Evolutionary conservation across 1,140 invertebrate genomes (phyloP).

Genomic region (Rhopalosiphum padi): DNA sequence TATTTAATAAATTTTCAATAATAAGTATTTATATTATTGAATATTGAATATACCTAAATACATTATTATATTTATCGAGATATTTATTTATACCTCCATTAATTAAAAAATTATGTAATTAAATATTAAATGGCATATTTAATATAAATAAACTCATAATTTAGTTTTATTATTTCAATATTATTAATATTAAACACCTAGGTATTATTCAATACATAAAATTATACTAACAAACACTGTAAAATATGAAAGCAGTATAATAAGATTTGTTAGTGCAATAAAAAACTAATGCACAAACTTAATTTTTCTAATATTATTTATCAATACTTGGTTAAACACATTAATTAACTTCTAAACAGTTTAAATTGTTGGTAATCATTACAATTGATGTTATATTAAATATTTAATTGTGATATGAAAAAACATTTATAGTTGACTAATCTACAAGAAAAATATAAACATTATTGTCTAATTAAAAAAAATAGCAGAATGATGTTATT

Average conservation of each 20-base stretch:
- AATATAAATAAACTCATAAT: background rate
- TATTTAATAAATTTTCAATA: background rate
- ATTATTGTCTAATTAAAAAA: background rate
- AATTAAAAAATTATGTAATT: background rate
- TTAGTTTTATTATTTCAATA: background rate
- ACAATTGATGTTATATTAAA: background rate
- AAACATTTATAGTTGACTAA: conserved; percentile 7
- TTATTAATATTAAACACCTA: background rate
- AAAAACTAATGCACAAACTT: background rate
- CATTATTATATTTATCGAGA: too few species aligned
- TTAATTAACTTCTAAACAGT: background rate
- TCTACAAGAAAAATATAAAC: background rate
- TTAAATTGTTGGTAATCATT: background rate
- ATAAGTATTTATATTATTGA: background rate
- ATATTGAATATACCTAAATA: background rate
- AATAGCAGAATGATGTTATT: background rate
- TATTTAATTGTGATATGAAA: background rate
- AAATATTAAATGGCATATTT: background rate
- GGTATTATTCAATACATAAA: background rate
- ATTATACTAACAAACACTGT: background rate
- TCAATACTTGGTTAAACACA: conserved; percentile 20
- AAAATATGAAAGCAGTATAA: background rate
- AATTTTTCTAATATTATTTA: conserved; percentile 14
- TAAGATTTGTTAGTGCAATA: background rate
- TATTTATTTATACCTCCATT: background rate